phyloP scores from a whole-genome alignment of 2,888 invertebrate genomes.

The Trilocha varians region DNA sequence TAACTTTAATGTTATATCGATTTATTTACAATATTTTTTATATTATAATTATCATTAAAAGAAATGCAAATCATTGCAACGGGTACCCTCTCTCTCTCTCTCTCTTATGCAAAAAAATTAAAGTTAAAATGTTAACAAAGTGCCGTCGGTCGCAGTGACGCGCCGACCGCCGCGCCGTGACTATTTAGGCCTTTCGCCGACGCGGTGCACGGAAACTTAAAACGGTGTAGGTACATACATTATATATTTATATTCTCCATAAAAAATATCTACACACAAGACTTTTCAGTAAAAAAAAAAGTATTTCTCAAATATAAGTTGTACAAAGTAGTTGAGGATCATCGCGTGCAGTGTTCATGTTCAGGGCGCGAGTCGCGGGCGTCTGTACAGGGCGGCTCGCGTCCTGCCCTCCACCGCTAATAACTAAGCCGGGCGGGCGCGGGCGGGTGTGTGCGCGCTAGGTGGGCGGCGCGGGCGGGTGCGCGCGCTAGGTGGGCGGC shows the following conservation, averaged over 20 bases:
- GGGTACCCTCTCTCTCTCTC: conserved; percentile 26
- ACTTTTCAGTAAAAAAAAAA: conserved; percentile 63
- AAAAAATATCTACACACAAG: conserved; percentile 72
- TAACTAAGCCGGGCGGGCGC: conserved; percentile 31
- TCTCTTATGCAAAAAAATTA: conserved; percentile 32
- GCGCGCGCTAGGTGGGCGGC: conserved; percentile 16
- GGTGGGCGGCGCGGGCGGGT: conserved; percentile 22
- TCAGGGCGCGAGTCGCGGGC: conserved; percentile 4
- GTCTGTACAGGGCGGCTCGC: neutral
- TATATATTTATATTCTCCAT: conserved; percentile 70
- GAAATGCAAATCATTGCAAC: conserved; percentile 45
- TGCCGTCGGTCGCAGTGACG: conserved; percentile 9
- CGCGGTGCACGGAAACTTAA: conserved; percentile 32
- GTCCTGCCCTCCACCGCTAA: conserved; percentile 14
- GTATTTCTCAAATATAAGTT: conserved; percentile 59
- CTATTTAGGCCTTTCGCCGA: neutral
- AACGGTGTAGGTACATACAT: conserved; percentile 61
- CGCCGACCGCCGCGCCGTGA: conserved; percentile 7
- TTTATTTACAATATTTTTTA: conserved; percentile 1
- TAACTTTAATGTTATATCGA: conserved; percentile 37
- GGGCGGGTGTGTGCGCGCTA: conserved; percentile 12
- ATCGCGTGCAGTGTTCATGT: conserved; percentile 13
- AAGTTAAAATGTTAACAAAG: conserved; percentile 17
- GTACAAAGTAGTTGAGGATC: conserved; percentile 33
- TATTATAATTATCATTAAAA: conserved; percentile 24